These are phyloP conservation scores for Elymnias hypermnestra DNA, from an alignment of 1,140 invertebrate species.

Conservation along the genomic window DNA sequence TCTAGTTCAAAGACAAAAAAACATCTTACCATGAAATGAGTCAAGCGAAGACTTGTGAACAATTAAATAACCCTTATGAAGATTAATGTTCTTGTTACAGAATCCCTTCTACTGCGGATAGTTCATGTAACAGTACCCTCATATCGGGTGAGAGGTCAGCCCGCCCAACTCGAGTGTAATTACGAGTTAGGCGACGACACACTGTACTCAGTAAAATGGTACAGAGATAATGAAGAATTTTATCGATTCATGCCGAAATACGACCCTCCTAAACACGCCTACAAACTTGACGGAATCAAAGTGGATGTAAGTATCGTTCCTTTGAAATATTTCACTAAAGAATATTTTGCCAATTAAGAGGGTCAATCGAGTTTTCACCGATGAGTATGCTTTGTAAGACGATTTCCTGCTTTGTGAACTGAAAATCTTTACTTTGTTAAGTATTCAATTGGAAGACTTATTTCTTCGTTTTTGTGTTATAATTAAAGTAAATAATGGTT, in stretches of 20 bases:
- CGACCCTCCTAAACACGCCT: slow-evolving; percentile 79
- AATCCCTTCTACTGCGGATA: slow-evolving; percentile 77
- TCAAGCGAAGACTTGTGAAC: no score
- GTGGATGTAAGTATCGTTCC: slow-evolving; percentile 85
- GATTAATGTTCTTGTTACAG: no score
- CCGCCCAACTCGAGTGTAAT: slow-evolving; percentile 84
- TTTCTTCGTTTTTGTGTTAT: background rate
- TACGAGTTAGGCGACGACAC: slow-evolving; percentile 83
- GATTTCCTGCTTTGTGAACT: slow-evolving; percentile 4
- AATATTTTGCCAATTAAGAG: slow-evolving; percentile 9
- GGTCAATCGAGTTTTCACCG: slow-evolving; percentile 7
- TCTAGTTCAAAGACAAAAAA: no score
- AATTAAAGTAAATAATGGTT: background rate
- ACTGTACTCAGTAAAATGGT: slow-evolving; percentile 91
- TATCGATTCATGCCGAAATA: slow-evolving; percentile 85
- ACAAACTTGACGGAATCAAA: slow-evolving; percentile 82
- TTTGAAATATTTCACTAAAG: slow-evolving; percentile 13
- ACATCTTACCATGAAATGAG: no score
- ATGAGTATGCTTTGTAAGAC: slow-evolving; percentile 3
- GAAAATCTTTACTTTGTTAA: background rate
- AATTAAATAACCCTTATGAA: no score
- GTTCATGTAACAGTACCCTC: slow-evolving; percentile 82
- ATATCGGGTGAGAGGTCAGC: slow-evolving; percentile 83
- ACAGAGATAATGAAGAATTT: slow-evolving; percentile 92
- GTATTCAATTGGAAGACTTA: background rate